Conservation (phyloP, 1,140 invertebrate species). For the Sesamia nonagrioides region DNA sequence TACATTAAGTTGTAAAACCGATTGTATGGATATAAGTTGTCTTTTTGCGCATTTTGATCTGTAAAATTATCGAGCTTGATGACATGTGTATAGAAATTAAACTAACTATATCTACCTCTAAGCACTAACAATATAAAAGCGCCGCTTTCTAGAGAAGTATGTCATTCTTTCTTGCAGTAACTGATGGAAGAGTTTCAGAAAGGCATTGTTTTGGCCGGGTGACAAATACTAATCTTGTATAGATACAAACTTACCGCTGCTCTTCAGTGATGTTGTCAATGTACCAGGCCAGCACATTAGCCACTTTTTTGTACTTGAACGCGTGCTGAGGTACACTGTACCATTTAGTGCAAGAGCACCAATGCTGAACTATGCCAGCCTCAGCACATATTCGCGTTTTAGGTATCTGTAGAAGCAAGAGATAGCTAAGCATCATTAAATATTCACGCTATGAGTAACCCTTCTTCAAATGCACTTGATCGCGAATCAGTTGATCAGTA, state of each 20-base stretch:
- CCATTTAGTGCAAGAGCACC: constrained; percentile 9
- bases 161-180: background rate
- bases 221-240: background rate
- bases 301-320: background rate
- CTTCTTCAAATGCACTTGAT: too few species aligned
- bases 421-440: too few species aligned
- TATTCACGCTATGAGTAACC: too few species aligned
- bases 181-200: background rate
- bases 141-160: too few species aligned
- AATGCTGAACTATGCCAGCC: background rate
- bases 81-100: too few species aligned
- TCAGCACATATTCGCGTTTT: background rate
- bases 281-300: background rate
- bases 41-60: constrained; percentile 16
- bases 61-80: background rate
- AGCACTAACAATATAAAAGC: too few species aligned
- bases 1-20: background rate
- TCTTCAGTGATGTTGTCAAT: background rate
- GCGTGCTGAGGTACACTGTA: background rate
- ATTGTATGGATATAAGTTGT: background rate
- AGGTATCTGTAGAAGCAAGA: background rate
- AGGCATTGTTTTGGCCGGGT: too few species aligned
- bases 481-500: too few species aligned
- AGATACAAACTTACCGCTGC: background rate
- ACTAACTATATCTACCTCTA: too few species aligned